Conservation (phyloP, 2,888 invertebrate species). For the Petrophora chlorosata region DNA sequence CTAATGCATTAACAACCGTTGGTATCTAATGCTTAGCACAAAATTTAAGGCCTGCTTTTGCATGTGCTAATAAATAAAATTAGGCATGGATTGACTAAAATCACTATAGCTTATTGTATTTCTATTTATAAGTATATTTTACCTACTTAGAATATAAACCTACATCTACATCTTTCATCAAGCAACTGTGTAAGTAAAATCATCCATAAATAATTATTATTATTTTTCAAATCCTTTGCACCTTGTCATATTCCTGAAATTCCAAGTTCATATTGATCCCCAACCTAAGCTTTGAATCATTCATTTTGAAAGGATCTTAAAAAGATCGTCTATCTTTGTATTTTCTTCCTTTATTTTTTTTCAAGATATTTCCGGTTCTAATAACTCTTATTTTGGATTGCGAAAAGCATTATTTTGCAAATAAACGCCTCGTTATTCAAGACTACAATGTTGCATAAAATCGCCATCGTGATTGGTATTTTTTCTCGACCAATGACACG, state of each 20-base stretch:
- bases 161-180: conserved; percentile 10
- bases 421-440: neutral
- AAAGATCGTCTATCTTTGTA: too few species aligned
- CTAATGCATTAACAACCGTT: too few species aligned
- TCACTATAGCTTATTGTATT: conserved; percentile 23
- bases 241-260: conserved; percentile 4
- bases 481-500: neutral
- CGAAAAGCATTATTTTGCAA: neutral
- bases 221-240: conserved; percentile 1
- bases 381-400: neutral
- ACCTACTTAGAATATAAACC: conserved; percentile 24
- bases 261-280: conserved; percentile 9
- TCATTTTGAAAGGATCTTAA: neutral
- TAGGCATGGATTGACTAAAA: conserved; percentile 15
- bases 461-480: neutral
- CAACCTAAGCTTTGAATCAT: conserved; percentile 2
- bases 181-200: conserved; percentile 15
- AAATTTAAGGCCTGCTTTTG: conserved; percentile 18
- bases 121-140: conserved; percentile 13
- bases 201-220: conserved; percentile 5
- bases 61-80: conserved; percentile 17
- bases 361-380: too few species aligned
- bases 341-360: too few species aligned
- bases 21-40: conserved; percentile 15
- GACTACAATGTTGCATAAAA: neutral